These are phyloP conservation scores for Linnaemya tessellans DNA, from an alignment of 2,888 invertebrate species.

Conservation along the genomic window DNA sequence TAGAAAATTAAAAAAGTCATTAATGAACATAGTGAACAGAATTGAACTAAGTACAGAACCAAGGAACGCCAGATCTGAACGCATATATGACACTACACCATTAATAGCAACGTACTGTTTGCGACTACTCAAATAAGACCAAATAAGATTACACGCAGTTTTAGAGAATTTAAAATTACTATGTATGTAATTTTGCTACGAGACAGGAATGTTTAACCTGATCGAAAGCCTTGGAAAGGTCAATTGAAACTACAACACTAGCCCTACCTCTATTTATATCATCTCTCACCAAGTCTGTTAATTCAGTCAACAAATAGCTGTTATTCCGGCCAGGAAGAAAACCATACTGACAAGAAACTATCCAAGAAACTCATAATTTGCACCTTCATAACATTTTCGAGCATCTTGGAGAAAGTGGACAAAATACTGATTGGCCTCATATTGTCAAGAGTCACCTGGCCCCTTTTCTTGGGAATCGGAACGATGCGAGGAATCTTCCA, in stretches of 20 bases:
- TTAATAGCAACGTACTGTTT: neutral
- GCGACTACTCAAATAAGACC: neutral
- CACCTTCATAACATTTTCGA: too few relatives aligned
- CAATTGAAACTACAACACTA: neutral
- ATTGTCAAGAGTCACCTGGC: too few relatives aligned
- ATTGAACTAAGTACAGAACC: neutral
- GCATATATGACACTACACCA: neutral
- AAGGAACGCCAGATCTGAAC: neutral
- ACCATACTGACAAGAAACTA: neutral
- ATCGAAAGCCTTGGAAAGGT: neutral
- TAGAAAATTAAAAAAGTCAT: neutral
- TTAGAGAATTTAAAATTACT: neutral
- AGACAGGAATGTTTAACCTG: neutral
- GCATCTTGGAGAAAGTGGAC: too few relatives aligned
- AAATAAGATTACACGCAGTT: neutral
- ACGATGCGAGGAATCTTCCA: too few relatives aligned
- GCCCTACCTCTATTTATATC: neutral
- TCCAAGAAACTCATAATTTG: too few relatives aligned
- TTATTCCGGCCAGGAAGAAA: neutral
- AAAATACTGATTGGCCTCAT: too few relatives aligned
- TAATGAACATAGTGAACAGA: neutral
- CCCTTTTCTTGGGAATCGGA: too few relatives aligned
- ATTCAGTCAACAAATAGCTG: neutral
- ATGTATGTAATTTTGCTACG: neutral
- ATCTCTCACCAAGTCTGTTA: neutral